Percentiles rank a stretch among this genome's conserved stretches.
These are phyloP conservation scores for Micronycteris hirsuta DNA, from an alignment of 2,113 vertebrate genomes.

Conservation along the genomic window DNA sequence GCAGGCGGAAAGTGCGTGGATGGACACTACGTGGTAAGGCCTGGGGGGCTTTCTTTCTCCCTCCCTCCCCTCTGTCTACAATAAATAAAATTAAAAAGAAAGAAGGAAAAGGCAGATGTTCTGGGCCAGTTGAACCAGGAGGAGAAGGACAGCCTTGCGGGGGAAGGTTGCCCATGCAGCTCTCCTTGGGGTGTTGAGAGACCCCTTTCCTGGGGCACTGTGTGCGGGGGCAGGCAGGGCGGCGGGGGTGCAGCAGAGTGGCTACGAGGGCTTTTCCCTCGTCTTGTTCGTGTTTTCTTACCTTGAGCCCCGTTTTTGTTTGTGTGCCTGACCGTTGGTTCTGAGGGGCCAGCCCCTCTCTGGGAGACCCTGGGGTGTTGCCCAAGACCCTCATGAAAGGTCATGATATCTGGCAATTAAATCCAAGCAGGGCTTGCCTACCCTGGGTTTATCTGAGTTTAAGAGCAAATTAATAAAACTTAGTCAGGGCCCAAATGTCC, in stretches of 20 bases:
- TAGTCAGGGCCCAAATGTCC: background rate
- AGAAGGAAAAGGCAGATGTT: background rate
- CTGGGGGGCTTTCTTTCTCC: background rate
- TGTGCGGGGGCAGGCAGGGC: background rate
- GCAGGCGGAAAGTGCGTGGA: background rate
- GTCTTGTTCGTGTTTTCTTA: background rate
- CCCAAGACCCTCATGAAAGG: background rate
- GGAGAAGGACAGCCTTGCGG: background rate
- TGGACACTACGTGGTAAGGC: background rate
- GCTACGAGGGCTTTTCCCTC: background rate
- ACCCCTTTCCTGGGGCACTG: background rate
- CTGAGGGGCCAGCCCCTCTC: background rate
- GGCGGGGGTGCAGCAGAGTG: background rate
- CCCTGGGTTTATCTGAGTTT: background rate
- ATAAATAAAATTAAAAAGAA: too few species aligned
- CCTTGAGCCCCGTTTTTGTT: background rate
- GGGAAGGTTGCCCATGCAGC: background rate
- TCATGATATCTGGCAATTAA: background rate
- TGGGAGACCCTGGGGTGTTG: too few species aligned
- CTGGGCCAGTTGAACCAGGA: background rate
- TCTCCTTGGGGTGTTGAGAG: background rate
- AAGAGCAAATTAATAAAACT: background rate
- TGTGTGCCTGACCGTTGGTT: background rate
- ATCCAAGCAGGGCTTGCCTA: background rate
- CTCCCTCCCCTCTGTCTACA: too few species aligned